Evolutionary conservation across 2,113 vertebrate genomes (phyloP).

Genomic region (Tychaedon coryphoeus): DNA sequence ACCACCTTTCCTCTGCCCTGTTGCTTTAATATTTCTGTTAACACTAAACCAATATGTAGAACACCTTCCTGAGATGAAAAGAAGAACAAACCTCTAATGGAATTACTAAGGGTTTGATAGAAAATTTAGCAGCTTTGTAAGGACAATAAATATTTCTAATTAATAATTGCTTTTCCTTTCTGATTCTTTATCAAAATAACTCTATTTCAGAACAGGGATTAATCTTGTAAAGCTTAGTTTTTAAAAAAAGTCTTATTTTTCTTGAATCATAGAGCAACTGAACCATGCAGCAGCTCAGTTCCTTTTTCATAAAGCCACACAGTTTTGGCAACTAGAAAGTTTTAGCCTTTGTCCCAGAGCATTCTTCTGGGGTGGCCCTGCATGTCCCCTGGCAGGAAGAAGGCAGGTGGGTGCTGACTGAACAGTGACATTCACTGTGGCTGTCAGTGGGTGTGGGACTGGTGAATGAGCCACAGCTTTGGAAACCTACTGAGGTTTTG

Average conservation of each 20-base stretch:
- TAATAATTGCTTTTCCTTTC: background rate
- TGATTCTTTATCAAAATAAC: background rate
- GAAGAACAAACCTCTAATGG: background rate
- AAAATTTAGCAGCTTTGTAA: background rate
- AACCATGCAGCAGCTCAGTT: background rate
- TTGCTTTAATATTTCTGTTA: conserved; percentile 31
- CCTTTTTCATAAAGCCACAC: background rate
- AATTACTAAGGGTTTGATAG: background rate
- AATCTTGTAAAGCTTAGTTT: background rate
- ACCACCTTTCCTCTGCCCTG: conserved; percentile 7
- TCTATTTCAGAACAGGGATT: background rate
- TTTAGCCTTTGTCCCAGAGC: background rate
- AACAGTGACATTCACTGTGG: background rate
- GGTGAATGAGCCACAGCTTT: background rate
- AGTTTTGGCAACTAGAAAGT: background rate
- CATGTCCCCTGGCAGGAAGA: background rate
- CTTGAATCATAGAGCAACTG: background rate
- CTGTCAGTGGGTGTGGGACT: background rate
- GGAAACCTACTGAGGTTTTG: background rate
- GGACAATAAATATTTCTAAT: background rate
- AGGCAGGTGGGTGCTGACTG: background rate
- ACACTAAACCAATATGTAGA: background rate
- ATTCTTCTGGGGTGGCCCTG: background rate
- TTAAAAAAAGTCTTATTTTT: background rate
- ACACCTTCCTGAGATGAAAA: background rate